Evolutionary conservation across 1,140 invertebrate species (phyloP).

Genomic region (Drosophila ercepeae): DNA sequence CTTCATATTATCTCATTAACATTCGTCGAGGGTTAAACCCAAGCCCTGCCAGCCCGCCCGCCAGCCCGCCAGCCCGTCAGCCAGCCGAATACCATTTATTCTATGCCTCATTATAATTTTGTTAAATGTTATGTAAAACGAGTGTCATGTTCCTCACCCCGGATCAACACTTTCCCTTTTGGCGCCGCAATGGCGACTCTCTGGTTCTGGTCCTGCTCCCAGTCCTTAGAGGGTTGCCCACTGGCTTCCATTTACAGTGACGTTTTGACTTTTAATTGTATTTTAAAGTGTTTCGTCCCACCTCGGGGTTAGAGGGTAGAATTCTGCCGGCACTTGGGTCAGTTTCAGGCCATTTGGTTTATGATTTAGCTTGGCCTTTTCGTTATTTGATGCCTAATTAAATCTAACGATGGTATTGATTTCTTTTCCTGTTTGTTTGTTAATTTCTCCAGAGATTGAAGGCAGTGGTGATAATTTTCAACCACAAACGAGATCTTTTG

Average conservation of each 20-base stretch:
- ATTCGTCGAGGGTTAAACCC: conserved; percentile 59
- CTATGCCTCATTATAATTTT: conserved; percentile 69
- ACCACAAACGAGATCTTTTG: background rate
- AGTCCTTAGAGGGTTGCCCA: conserved; percentile 70
- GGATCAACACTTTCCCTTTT: conserved; percentile 4
- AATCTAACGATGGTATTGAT: conserved; percentile 81
- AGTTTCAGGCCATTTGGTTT: conserved; percentile 73
- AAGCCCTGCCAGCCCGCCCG: background rate
- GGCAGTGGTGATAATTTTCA: conserved; percentile 41
- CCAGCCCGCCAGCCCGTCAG: too few relatives aligned
- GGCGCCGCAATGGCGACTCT: conserved; percentile 67
- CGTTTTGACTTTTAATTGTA: conserved; percentile 80
- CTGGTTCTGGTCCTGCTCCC: too few relatives aligned
- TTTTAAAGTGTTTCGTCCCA: conserved; percentile 71
- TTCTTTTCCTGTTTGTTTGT: conserved; percentile 22
- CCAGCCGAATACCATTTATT: conserved; percentile 9
- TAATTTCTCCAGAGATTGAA: background rate
- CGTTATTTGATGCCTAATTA: conserved; percentile 83
- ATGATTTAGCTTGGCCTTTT: conserved; percentile 69
- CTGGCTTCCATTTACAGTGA: conserved; percentile 72
- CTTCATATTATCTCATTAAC: conserved; percentile 58
- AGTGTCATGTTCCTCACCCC: conserved; percentile 49
- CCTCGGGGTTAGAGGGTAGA: background rate
- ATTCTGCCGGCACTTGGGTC: conserved; percentile 34
- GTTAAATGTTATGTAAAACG: conserved; percentile 80